These are phyloP conservation scores for Phallusia fumigata DNA, from an alignment of 23 tunicate genomes.

Conservation along the genomic window DNA sequence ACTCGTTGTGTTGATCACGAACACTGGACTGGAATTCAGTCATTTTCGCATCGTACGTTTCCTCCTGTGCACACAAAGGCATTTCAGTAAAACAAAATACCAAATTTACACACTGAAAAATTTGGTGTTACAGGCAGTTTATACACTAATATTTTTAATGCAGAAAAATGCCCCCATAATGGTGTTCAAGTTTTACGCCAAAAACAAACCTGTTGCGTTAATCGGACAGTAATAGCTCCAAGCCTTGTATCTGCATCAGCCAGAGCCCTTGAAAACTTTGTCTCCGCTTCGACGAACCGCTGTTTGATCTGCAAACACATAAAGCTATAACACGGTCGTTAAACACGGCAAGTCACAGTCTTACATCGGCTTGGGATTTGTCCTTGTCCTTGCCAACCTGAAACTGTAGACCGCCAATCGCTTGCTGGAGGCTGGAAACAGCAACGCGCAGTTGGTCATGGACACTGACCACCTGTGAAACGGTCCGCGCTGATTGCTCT, in stretches of 20 bases:
- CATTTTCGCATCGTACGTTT: slow-evolving; percentile 54
- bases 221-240: slow-evolving; percentile 50
- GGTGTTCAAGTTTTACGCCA: no score
- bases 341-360: not conserved
- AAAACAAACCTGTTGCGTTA: slow-evolving; percentile 71
- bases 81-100: no score
- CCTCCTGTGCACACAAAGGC: slow-evolving; percentile 32
- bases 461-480: slow-evolving; percentile 51
- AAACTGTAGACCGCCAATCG: slow-evolving; percentile 69
- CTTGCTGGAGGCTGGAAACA: slow-evolving; percentile 72
- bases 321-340: not conserved
- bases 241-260: slow-evolving; percentile 62
- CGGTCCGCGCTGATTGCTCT: slow-evolving; percentile 32
- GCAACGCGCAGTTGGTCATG: slow-evolving; percentile 89
- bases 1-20: slow-evolving; percentile 53
- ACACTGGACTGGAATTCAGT: slow-evolving; percentile 34
- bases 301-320: slow-evolving; percentile 40
- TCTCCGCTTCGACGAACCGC: slow-evolving; percentile 46
- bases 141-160: no score
- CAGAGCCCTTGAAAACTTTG: slow-evolving; percentile 39
- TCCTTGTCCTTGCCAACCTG: slow-evolving; percentile 59
- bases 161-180: no score
- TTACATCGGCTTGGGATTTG: slow-evolving; percentile 45
- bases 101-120: no score
- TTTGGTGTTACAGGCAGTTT: no score